Evolutionary conservation across 2,888 invertebrate genomes (phyloP).

Genomic region (Meghimatium bilineatum): DNA sequence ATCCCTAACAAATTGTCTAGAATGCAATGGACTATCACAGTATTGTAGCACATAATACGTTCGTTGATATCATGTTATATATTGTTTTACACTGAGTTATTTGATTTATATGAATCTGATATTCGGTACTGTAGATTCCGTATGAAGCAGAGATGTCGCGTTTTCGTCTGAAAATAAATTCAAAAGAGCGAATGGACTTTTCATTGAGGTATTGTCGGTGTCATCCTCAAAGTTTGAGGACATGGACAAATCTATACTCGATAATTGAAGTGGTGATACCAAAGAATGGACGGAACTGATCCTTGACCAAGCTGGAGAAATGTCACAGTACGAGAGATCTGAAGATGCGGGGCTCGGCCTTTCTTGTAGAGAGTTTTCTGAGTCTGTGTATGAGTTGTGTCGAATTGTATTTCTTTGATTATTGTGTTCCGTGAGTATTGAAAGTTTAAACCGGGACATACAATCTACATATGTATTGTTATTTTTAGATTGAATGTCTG

Average conservation of each 20-base stretch:
- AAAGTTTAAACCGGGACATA: conserved; percentile 6
- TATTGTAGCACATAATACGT: too few species aligned
- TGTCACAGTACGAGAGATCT: not conserved
- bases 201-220: not conserved
- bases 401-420: not conserved
- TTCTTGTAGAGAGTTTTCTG: not conserved
- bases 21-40: too few species aligned
- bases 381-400: not conserved
- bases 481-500: not conserved
- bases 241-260: not conserved
- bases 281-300: not conserved
- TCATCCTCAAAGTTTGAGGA: conserved; percentile 9
- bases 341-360: not conserved
- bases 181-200: conserved; percentile 20
- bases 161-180: conserved; percentile 40
- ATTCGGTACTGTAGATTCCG: conserved; percentile 11
- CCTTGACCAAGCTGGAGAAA: not conserved
- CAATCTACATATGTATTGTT: not conserved
- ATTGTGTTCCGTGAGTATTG: not conserved
- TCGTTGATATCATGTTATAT: too few species aligned
- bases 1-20: too few species aligned
- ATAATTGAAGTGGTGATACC: not conserved
- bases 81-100: not conserved
- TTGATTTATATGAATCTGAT: conserved; percentile 28
- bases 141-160: conserved; percentile 21